phyloP scores from a whole-genome alignment of 1,140 invertebrate species.

The Brachionus sp. region DNA sequence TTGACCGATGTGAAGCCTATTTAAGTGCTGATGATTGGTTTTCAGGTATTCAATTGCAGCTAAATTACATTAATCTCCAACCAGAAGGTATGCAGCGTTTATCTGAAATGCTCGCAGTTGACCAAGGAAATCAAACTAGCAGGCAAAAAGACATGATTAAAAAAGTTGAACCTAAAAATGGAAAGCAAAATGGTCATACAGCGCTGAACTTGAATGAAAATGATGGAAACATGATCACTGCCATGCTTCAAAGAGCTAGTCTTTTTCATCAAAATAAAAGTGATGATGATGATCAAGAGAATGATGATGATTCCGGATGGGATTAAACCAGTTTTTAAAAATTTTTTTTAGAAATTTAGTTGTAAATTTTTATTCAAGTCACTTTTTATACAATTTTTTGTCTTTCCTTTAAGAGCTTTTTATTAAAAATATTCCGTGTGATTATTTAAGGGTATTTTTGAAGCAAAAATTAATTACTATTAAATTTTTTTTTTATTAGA shows the following conservation, averaged over 20 bases:
- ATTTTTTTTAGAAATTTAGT: neutral
- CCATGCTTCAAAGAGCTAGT: slow-evolving; percentile 27
- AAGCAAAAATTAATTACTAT: neutral
- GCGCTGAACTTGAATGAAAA: slow-evolving; percentile 13
- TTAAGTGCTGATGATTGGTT: slow-evolving; percentile 72
- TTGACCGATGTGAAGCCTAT: slow-evolving; percentile 76
- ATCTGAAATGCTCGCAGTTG: neutral
- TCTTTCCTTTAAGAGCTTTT: neutral
- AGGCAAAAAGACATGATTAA: neutral
- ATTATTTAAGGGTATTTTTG: neutral
- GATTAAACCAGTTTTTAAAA: neutral
- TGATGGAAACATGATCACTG: slow-evolving; percentile 27
- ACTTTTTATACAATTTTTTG: slow-evolving; percentile 14
- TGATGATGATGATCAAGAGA: neutral
- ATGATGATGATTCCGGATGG: slow-evolving; percentile 28
- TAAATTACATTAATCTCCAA: slow-evolving; percentile 70
- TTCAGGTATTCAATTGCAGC: slow-evolving; percentile 65
- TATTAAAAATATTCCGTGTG: slow-evolving; percentile 5
- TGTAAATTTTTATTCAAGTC: slow-evolving; percentile 26
- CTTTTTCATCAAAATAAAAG: slow-evolving; percentile 12
- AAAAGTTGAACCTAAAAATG: neutral
- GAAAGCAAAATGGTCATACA: neutral
- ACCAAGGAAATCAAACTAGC: neutral
- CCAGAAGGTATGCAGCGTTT: slow-evolving; percentile 77
- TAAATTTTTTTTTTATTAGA: neutral